Evolutionary conservation across 2,797 vertebrate genomes (phyloP).

Genomic region (Cheracebus regulus): DNA sequence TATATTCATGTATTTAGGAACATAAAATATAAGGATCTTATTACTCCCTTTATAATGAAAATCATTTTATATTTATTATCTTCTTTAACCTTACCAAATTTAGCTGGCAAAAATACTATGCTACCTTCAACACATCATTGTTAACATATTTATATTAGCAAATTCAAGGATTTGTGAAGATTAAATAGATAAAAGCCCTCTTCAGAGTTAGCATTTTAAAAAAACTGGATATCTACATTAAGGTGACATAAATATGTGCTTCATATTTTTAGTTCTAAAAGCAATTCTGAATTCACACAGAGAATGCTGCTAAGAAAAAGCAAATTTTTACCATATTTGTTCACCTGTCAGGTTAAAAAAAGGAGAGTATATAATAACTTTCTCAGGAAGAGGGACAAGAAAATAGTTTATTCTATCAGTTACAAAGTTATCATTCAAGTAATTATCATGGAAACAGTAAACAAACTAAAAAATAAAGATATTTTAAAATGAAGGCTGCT

Average conservation of each 20-base stretch:
- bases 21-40: not conserved
- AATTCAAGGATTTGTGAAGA: not conserved
- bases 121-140: not conserved
- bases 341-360: not conserved
- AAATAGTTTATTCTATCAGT: not conserved
- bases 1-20: not conserved
- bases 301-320: not conserved
- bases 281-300: constrained; percentile 8
- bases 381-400: not conserved
- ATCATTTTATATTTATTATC: not conserved
- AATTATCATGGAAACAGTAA: not conserved
- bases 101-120: not conserved
- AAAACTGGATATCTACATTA: not conserved
- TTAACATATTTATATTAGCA: not conserved
- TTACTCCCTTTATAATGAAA: not conserved
- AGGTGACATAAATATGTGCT: constrained; percentile 9
- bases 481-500: not conserved
- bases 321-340: not conserved
- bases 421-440: not conserved
- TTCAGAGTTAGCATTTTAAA: constrained; percentile 21
- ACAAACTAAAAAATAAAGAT: not conserved
- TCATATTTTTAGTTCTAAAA: constrained; percentile 38
- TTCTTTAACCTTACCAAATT: constrained; percentile 3
- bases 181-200: constrained; percentile 27
- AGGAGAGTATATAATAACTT: not conserved